A percentile compares a stretch with the other conserved stretches of the same genome.
Evolutionary conservation across 1,140 invertebrate species (phyloP).

Genomic region (Brevipalpus yothersi): DNA sequence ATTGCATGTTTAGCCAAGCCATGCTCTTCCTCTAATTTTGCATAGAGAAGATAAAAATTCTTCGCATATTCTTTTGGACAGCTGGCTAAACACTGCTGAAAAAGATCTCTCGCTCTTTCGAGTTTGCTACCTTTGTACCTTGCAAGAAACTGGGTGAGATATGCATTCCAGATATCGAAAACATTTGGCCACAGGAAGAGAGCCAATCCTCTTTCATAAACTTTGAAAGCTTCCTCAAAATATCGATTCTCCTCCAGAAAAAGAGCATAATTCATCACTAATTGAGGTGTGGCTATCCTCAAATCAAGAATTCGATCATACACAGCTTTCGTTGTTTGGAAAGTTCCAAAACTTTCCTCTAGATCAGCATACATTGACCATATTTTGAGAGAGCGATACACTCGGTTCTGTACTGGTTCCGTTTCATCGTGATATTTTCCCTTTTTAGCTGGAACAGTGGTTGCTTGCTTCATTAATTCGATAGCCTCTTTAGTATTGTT

Average conservation of each 20-base stretch:
- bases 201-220: constrained; percentile 90
- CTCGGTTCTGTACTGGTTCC: constrained; percentile 82
- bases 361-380: constrained; percentile 99
- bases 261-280: constrained; percentile 92
- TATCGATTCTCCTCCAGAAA: constrained; percentile 96
- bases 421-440: constrained; percentile 20
- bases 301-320: constrained; percentile 96
- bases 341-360: constrained; percentile 94
- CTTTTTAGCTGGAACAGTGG: constrained; percentile 51
- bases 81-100: constrained; percentile 91
- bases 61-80: constrained; percentile 88
- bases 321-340: constrained; percentile 91
- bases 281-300: constrained; percentile 94
- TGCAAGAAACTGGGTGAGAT: constrained; percentile 84
- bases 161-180: constrained; percentile 97
- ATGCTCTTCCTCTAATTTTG: constrained; percentile 93
- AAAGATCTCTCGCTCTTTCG: constrained; percentile 85
- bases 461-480: constrained; percentile 79
- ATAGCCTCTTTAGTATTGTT: constrained; percentile 70
- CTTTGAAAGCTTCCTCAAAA: constrained; percentile 95
- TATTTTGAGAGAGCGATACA: constrained; percentile 88
- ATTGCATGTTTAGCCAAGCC: constrained; percentile 89
- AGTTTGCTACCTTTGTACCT: constrained; percentile 87
- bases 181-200: constrained; percentile 99
- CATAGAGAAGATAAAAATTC: constrained; percentile 82